phyloP scores from a whole-genome alignment of 1,140 invertebrate genomes.

The Dreissena rostriformis region DNA sequence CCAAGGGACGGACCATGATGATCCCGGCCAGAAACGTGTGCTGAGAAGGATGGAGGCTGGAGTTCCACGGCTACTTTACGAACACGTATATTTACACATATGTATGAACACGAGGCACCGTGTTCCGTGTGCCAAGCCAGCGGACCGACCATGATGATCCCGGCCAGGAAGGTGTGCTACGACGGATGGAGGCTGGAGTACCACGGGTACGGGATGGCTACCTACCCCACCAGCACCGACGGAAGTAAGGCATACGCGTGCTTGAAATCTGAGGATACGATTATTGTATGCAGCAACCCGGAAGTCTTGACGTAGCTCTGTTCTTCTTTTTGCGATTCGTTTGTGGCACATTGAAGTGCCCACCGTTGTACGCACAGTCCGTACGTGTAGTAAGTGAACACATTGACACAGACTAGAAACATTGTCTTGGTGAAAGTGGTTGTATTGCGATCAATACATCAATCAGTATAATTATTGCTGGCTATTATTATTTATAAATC shows the following conservation, averaged over 20 bases:
- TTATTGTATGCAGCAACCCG: neutral
- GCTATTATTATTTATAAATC: too few relatives aligned
- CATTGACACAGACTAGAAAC: too few relatives aligned
- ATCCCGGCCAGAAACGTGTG: conserved; percentile 59
- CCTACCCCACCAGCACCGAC: neutral
- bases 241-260: conserved; percentile 9
- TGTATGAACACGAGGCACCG: conserved; percentile 19
- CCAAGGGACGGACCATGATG: conserved; percentile 53
- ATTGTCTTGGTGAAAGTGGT: too few relatives aligned
- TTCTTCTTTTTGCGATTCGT: neutral
- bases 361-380: neutral
- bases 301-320: neutral
- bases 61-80: conserved; percentile 54
- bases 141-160: conserved; percentile 58
- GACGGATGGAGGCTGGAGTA: conserved; percentile 61
- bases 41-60: conserved; percentile 55
- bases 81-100: neutral
- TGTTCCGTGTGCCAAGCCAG: conserved; percentile 59
- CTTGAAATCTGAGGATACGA: neutral
- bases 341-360: neutral
- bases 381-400: too few relatives aligned
- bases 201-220: conserved; percentile 46
- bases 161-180: conserved; percentile 53
- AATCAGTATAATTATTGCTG: too few relatives aligned
- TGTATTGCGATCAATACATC: too few relatives aligned